Conservation (phyloP, 2,113 vertebrate species). For the Marmota flaviventris region DNA sequence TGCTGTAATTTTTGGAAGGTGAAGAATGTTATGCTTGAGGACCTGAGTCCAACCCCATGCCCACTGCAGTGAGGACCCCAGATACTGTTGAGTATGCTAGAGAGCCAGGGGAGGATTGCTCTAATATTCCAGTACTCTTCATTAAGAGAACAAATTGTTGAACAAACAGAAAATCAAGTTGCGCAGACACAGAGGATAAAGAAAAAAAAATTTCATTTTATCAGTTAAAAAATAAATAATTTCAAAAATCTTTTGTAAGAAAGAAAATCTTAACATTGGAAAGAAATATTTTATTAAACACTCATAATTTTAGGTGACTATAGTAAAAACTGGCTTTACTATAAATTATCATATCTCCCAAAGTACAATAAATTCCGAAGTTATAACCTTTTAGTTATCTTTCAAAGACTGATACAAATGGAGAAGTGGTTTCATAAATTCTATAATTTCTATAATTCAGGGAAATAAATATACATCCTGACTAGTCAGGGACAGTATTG, state of each 20-base stretch:
- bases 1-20: slow-evolving; percentile 12
- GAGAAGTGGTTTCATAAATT: no score
- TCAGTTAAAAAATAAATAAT: not conserved
- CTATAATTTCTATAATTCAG: not conserved
- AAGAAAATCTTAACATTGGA: not conserved
- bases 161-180: slow-evolving; percentile 45
- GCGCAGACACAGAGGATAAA: not conserved
- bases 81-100: not conserved
- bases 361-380: not conserved
- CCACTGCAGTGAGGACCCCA: not conserved
- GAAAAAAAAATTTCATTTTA: not conserved
- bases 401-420: not conserved
- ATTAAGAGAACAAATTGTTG: not conserved
- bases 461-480: not conserved
- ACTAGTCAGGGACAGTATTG: not conserved
- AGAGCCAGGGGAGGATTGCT: not conserved
- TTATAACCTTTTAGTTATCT: slow-evolving; percentile 16
- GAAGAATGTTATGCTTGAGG: slow-evolving; percentile 36
- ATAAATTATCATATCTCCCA: not conserved
- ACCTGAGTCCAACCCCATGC: not conserved
- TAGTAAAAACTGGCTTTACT: not conserved
- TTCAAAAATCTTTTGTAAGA: not conserved
- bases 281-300: slow-evolving; percentile 15
- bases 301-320: not conserved
- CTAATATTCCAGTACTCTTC: not conserved